These are phyloP conservation scores for Falco biarmicus DNA, from an alignment of 2,797 vertebrate species.

Conservation along the genomic window DNA sequence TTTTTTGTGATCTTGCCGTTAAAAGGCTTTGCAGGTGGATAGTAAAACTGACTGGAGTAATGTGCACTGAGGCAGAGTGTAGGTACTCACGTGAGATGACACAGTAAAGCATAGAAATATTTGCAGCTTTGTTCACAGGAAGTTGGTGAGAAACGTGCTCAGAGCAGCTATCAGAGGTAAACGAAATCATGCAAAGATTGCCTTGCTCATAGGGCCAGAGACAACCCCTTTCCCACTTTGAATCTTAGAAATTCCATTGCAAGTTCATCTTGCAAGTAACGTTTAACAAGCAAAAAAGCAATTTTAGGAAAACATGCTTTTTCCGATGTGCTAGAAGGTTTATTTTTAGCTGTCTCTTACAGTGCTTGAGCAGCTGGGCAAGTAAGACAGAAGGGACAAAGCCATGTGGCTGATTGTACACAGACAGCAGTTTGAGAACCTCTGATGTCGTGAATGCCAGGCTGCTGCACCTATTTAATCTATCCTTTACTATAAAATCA, in stretches of 20 bases:
- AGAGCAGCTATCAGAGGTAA: background rate
- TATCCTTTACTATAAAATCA: background rate
- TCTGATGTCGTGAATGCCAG: constrained; percentile 15
- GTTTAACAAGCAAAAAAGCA: background rate
- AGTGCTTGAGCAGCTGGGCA: background rate
- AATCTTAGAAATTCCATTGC: background rate
- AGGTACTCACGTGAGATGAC: background rate
- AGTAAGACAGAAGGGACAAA: background rate
- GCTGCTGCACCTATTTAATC: background rate
- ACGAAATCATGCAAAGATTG: constrained; percentile 14
- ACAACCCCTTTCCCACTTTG: background rate
- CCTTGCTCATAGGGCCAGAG: background rate
- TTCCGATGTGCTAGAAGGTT: background rate
- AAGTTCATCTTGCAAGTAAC: background rate
- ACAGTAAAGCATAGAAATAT: background rate
- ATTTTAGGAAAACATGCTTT: background rate
- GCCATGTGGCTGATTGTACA: background rate
- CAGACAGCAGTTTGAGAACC: background rate
- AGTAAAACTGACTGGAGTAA: background rate
- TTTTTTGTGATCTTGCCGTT: background rate
- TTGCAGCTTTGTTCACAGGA: constrained; percentile 12
- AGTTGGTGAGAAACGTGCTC: constrained; percentile 4
- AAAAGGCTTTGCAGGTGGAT: background rate
- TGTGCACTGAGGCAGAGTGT: background rate
- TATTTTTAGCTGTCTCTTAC: constrained; percentile 9